Conservation (phyloP, 2,888 invertebrate species). For the Linnaemya tessellans region DNA sequence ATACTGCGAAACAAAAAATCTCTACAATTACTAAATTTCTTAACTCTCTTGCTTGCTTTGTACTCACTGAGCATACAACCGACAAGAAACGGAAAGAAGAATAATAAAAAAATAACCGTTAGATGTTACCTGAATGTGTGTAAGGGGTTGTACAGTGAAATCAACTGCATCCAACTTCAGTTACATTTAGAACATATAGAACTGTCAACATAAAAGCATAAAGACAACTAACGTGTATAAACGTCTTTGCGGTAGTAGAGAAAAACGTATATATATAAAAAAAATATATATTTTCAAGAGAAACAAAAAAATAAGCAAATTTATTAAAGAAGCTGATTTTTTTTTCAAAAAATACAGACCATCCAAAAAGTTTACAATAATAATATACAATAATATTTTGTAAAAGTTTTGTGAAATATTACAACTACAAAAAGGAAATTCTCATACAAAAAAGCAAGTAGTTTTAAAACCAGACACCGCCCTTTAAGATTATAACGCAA, state of each 20-base stretch:
- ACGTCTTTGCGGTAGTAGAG: constrained; percentile 68
- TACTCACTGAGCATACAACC: constrained; percentile 51
- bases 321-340: constrained; percentile 19
- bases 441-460: constrained; percentile 51
- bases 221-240: constrained; percentile 66
- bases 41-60: constrained; percentile 9
- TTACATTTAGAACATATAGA: constrained; percentile 67
- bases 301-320: constrained; percentile 36
- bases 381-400: constrained; percentile 56
- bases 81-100: constrained; percentile 13
- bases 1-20: constrained; percentile 19
- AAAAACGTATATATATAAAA: constrained; percentile 54
- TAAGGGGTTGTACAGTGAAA: neutral
- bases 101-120: constrained; percentile 60
- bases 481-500: constrained; percentile 51
- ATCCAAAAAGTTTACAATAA: constrained; percentile 73
- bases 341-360: constrained; percentile 54
- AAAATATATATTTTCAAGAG: constrained; percentile 41
- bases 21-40: constrained; percentile 18
- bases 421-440: neutral
- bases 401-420: constrained; percentile 52
- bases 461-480: constrained; percentile 66
- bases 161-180: constrained; percentile 70
- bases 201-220: constrained; percentile 70
- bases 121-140: constrained; percentile 39